Evolutionary conservation across 2,888 invertebrate genomes (phyloP), one percentile per base, ranked within the genome.

Genomic region (Lasioglossum morio): DNA sequence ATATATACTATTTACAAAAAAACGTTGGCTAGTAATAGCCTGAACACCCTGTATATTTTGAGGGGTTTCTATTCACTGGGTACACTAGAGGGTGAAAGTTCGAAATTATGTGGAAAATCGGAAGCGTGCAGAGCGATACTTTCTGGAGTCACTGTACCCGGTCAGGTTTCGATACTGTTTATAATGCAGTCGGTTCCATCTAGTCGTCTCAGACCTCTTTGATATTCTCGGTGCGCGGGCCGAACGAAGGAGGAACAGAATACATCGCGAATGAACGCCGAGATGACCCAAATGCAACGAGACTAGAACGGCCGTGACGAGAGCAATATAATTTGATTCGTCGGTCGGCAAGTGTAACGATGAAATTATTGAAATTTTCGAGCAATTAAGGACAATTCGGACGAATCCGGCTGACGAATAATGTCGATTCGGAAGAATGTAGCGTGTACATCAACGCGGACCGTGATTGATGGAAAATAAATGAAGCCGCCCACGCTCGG

Each of bases 161-260:
- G 40, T 14, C 70, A 70, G 23, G 40, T 70, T 40, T 70, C 40
- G 70, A 70, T 70, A 70, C n/a, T 70, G 10, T 37, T 37, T n/a
- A 40, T 14, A 40, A 70, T 40, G 37, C 70, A 70, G 14, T 40
- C n/a, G 70, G 40, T 40, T 40, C 40, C 40, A 40, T 37, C 70
- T 70, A 40, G 70, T 37, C 27, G 63, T 48, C 43, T 76, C 69
- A 77, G 85, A 72, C 87, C 88, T 88, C 83, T 84, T 92, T 90
- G 90, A 89, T 90, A 92, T 92, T 93, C 93, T 79, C 72, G 84
- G 88, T 91, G 89, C 91, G 88, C 88, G 89, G 89, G 74, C 63
- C 72, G 81, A 72, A 74, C 80, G 82, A 78, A 75, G 70, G 74
- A 83, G 84, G 82, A 82, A 79, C 86, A 86, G 79, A 86, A 81